Evolutionary conservation across 2,797 vertebrate genomes (phyloP), one percentile per base, ranked within the genome.

Genomic region (Periophthalmus magnuspinnatus): DNA sequence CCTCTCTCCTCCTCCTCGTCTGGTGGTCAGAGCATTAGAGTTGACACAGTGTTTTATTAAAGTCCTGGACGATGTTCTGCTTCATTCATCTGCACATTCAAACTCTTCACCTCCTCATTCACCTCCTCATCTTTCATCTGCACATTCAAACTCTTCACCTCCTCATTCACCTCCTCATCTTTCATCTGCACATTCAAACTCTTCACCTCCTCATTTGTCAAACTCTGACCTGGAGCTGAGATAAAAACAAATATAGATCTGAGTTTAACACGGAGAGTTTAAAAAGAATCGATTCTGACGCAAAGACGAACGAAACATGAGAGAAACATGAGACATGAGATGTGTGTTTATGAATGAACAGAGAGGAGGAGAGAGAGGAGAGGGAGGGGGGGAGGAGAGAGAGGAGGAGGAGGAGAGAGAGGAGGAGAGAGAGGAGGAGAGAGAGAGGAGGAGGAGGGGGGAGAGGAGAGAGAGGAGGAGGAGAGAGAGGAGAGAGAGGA

Each of bases 61-160:
- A 83, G 81, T 92, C 86, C 68, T 8, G 65, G 33, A 72, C 82
- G 87, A 90, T 88, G 77, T 69, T 77, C 76, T 45, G 79, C 65
- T 81, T 79, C 84, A 88, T 91, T 92, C 80, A 87, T 92, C 90
- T 91, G 76, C 81, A 83, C 81, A 86, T 86, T 90, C 88, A 88
- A 82, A 88, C 69, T 77, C 77, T 80, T 90, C 85, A 82, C 76
- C 66, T 36, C 68, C 82, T 89, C 87, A 87, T 91, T 86, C n/a
- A n/a, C n/a, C n/a, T n/a, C n/a, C n/a, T n/a, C n/a, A n/a, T n/a
- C n/a, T n/a, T n/a, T n/a, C n/a, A n/a, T n/a, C n/a, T n/a, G n/a
- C 81, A 83, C 81, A 86, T 86, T 90, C 88, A 88, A 82, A 88
- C 69, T 77, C 77, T 80, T 90, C 85, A 82, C 76, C 66, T 36